Evolutionary conservation across 2,888 invertebrate genomes (phyloP), one percentile per base, ranked within the genome.

Genomic region (Folsomia candida): DNA sequence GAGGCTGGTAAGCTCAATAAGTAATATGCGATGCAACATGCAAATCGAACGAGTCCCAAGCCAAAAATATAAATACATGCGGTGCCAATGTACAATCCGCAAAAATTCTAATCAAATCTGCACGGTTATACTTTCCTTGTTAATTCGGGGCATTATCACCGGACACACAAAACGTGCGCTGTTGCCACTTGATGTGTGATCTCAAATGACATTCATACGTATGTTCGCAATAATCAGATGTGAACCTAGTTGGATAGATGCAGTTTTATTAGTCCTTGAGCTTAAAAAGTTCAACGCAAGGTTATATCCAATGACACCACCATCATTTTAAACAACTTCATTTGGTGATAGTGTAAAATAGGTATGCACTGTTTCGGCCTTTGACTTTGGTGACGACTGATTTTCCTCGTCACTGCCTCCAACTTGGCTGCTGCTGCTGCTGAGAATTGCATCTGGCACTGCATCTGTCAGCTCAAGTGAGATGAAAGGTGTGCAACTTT

Each of bases 261-360:
- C 54, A 54, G 6, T 54, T 54, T 54, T 54, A 54, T 22, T 20
- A 54, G 54, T 54, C 54, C 54, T 54, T 54, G 54, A 54, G 22
- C n/a, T 54, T 18, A 4, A 54, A 54, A 54, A 54, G 54, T 54
- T 54, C 54, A 54, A 54, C 54, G 54, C 54, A 54, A 54, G 54
- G 54, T 54, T 54, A 54, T 54, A 14, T 54, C 54, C 54, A 54
- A 54, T 54, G 54, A 54, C 54, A 54, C n/a, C 54, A 54, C 54
- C 37, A 37, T 14, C 37, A 37, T 37, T 37, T 37, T 37, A 37
- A 37, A 37, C 37, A 4, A 37, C 37, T 37, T 37, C 14, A 37
- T 14, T 14, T 14, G n/a, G 14, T 37, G 37, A 37, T 37, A 37
- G 14, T n/a, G n/a, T 37, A 37, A 37, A 37, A 37, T 37, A 37